Base-by-base conservation (phyloP, 2,797 vertebrate genomes). In the Chrysocyon brachyurus region DNA sequence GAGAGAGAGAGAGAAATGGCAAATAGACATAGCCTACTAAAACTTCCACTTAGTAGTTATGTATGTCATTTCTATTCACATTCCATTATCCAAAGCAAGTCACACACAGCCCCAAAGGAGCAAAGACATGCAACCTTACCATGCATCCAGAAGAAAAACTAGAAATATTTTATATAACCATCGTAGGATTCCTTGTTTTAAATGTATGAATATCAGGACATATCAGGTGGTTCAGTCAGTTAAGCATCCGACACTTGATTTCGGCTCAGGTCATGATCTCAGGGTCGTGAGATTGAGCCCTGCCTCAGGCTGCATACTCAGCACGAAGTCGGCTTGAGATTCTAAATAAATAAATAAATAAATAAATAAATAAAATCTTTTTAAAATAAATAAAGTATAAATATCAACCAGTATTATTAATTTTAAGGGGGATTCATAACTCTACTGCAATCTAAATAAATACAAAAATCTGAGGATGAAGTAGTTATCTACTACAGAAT, bases 381-480 rank as follows among this genome's bases (percentile, higher is more conserved):
- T n/a, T 9, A 7, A 66, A n/a, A 66, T n/a, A 66, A 66, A n/a
- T 66, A 66, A n/a, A 61, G 57, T 46, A 73, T 90, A 83, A 72
- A 57, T 54, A 68, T 75, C 19, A 87, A 21, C 17, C 16, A 83
- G 4, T 79, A 59, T 85, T 72, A 46, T 49, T 59, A 84, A 61
- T 79, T 17, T 75, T 59, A 90, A 87, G 28, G 78, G 31, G 22
- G 12, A 77, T 28, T 46, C 21, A 57, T 5, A 63, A 56, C 14
- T 85, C 3, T 28, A 83, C 52, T 26, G 75, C 77, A 40, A 82
- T 77, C n/a, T 77, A 78, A 94, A 56, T 79, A 91, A 87, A 87
- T 66, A 24, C 64, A 59, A 59, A 78, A 5, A 36, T 66, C 28
- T 64, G 54, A 82, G 6, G 40, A 77, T 8, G 70, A 85, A 31